Percentiles rank a stretch among this genome's conserved stretches.
Conservation (phyloP, 2,113 vertebrate species). For the Oncorhynchus mykiss region DNA sequence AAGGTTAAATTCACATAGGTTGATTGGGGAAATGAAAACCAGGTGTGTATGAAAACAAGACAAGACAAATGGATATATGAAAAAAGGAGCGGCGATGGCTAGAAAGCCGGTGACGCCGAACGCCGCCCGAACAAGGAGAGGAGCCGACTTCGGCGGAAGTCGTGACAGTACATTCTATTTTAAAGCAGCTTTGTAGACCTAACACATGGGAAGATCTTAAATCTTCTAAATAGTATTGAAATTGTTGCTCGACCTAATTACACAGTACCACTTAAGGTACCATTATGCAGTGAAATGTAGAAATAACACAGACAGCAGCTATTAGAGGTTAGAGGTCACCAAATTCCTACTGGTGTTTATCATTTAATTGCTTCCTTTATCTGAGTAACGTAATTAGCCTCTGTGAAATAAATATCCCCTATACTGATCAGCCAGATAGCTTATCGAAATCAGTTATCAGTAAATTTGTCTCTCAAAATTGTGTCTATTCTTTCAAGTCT, state of each 20-base stretch:
- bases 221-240: not conserved
- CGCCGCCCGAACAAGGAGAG: too few relatives aligned
- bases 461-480: constrained; percentile 32
- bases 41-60: too few relatives aligned
- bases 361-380: constrained; percentile 59
- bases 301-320: not conserved
- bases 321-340: not conserved
- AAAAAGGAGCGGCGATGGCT: too few relatives aligned
- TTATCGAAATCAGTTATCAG: constrained; percentile 9
- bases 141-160: too few relatives aligned
- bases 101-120: too few relatives aligned
- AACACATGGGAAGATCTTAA: too few relatives aligned
- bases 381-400: constrained; percentile 23
- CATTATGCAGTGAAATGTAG: not conserved
- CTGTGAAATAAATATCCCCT: constrained; percentile 20
- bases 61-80: too few relatives aligned
- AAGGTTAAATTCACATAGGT: too few relatives aligned
- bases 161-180: too few relatives aligned
- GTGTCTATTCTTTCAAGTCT: constrained; percentile 21
- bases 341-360: constrained; percentile 16
- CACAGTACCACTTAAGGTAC: not conserved
- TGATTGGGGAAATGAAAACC: too few relatives aligned
- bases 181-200: too few relatives aligned
- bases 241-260: not conserved
- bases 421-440: constrained; percentile 19